These are phyloP conservation scores for Erannis defoliaria DNA, from an alignment of 2,888 invertebrate genomes.

Conservation along the genomic window DNA sequence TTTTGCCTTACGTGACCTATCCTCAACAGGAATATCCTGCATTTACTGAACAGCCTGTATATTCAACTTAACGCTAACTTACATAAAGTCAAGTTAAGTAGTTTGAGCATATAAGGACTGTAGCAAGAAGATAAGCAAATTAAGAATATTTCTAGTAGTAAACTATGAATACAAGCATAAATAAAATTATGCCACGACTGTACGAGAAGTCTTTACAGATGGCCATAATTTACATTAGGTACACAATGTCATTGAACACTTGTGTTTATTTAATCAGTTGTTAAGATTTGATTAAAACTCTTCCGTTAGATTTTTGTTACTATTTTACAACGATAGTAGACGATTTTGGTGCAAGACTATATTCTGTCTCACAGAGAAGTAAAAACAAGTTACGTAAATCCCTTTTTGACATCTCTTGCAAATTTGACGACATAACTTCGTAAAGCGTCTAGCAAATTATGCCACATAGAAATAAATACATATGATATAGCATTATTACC, in stretches of 20 bases:
- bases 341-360: too few relatives aligned
- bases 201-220: background rate
- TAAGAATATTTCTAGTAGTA: background rate
- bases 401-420: too few relatives aligned
- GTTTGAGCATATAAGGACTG: constrained; percentile 11
- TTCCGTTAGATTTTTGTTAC: background rate
- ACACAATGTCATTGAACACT: background rate
- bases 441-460: too few relatives aligned
- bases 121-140: constrained; percentile 12
- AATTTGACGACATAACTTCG: too few relatives aligned
- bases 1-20: too few relatives aligned
- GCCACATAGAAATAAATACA: too few relatives aligned
- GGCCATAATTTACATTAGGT: background rate
- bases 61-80: too few relatives aligned
- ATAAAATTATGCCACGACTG: background rate
- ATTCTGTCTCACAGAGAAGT: too few relatives aligned
- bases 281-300: background rate
- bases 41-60: too few relatives aligned
- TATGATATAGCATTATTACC: too few relatives aligned
- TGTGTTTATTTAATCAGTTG: constrained; percentile 10
- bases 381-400: too few relatives aligned
- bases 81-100: constrained; percentile 14
- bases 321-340: background rate
- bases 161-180: background rate
- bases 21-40: too few relatives aligned